These are phyloP conservation scores for Anolis carolinensis DNA, from an alignment of 2,113 vertebrate genomes.

Conservation along the genomic window DNA sequence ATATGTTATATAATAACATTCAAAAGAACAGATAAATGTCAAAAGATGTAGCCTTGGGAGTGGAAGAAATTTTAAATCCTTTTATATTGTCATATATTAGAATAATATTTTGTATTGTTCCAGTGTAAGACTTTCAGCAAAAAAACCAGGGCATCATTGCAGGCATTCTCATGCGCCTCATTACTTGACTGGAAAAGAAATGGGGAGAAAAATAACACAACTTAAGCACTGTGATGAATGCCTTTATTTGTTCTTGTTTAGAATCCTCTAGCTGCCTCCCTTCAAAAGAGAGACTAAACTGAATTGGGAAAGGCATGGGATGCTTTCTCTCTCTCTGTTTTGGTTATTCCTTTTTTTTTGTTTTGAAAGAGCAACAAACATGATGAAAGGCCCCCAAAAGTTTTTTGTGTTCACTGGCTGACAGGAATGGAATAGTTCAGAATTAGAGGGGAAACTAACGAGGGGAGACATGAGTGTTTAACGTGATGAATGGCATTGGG, in stretches of 20 bases:
- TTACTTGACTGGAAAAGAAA: background rate
- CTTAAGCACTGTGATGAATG: background rate
- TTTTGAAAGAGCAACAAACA: slow-evolving; percentile 7
- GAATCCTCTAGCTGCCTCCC: background rate
- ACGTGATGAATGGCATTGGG: slow-evolving; percentile 6
- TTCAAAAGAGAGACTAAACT: background rate
- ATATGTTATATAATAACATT: background rate
- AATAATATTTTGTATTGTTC: background rate
- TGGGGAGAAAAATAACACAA: background rate
- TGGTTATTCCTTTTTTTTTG: background rate
- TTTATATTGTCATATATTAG: background rate
- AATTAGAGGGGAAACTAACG: slow-evolving; percentile 27
- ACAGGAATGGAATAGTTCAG: slow-evolving; percentile 16
- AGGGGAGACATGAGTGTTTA: slow-evolving; percentile 12
- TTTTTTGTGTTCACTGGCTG: background rate
- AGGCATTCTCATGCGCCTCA: background rate
- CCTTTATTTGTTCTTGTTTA: background rate
- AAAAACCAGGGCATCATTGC: background rate
- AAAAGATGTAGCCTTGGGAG: background rate
- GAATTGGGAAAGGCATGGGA: background rate
- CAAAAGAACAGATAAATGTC: background rate
- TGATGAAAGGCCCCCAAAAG: slow-evolving; percentile 9
- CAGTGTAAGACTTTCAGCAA: background rate
- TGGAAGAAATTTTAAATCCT: background rate
- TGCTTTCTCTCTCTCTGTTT: background rate